These are phyloP conservation scores for Porites lutea DNA, from an alignment of 64 coral and sea anemone genomes.

Conservation along the genomic window DNA sequence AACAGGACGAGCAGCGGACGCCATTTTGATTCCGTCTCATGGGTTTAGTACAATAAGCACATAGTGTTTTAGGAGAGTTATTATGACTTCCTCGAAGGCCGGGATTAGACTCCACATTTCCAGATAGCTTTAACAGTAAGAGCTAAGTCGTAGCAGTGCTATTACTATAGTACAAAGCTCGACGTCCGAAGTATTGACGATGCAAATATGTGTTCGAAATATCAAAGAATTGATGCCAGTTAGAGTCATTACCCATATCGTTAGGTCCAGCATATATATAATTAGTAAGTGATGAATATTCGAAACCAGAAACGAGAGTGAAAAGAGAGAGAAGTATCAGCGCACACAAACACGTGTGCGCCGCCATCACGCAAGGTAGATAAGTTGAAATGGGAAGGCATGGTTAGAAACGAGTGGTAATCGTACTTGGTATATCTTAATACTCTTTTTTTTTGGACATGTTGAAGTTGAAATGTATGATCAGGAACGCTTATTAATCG, in stretches of 20 bases:
- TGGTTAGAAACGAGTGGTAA: too few relatives aligned
- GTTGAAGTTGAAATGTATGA: too few relatives aligned
- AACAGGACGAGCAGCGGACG: slow-evolving; percentile 10
- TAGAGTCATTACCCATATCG: neutral
- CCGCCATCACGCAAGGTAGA: neutral
- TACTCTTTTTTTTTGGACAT: too few relatives aligned
- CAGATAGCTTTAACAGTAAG: neutral
- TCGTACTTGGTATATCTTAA: too few relatives aligned
- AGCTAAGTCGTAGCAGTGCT: slow-evolving; percentile 3
- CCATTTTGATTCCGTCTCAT: slow-evolving; percentile 12
- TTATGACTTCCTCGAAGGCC: neutral
- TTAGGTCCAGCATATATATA: neutral
- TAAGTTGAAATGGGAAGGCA: too few relatives aligned
- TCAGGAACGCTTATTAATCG: too few relatives aligned
- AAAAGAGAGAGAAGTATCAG: neutral
- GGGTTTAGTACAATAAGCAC: neutral
- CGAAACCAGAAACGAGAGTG: neutral
- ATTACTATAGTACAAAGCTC: slow-evolving; percentile 5
- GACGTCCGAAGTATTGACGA: neutral
- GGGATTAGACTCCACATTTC: neutral
- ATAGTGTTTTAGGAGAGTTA: slow-evolving; percentile 2
- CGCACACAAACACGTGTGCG: neutral
- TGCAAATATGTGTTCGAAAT: neutral
- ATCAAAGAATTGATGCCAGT: neutral
- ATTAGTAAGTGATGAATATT: neutral